Evolutionary conservation across 2,888 invertebrate genomes (phyloP).

Genomic region (Caenorhabditis sp.): DNA sequence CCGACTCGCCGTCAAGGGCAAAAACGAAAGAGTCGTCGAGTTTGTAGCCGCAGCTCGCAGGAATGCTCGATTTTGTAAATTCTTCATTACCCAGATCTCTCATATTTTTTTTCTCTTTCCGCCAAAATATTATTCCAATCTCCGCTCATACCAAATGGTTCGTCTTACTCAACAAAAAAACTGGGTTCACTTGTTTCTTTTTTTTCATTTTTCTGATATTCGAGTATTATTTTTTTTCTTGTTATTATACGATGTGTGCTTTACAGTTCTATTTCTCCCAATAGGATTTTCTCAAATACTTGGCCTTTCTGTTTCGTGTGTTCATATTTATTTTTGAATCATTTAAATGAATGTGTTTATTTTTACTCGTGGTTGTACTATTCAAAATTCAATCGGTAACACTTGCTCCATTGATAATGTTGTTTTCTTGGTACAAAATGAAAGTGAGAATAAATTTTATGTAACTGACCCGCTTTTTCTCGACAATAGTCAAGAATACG

Average conservation of each 20-base stretch:
- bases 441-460: too few relatives aligned
- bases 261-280: neutral
- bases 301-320: neutral
- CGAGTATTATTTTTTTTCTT: neutral
- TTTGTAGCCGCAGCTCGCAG: neutral
- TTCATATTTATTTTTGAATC: neutral
- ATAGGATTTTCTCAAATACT: too few relatives aligned
- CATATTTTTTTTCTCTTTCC: neutral
- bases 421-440: too few relatives aligned
- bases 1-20: neutral
- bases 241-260: neutral
- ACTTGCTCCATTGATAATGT: too few relatives aligned
- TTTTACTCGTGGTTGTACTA: neutral
- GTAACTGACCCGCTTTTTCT: too few relatives aligned
- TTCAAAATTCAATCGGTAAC: too few relatives aligned
- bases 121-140: neutral
- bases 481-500: too few relatives aligned
- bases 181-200: neutral
- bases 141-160: conserved; percentile 1
- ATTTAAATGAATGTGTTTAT: neutral
- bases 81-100: neutral
- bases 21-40: neutral
- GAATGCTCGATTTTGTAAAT: neutral
- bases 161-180: neutral
- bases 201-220: neutral